A percentile compares a stretch with the other conserved stretches of the same genome.
These are phyloP conservation scores for Notoglanidium macrostoma DNA, from an alignment of 2,797 vertebrate species.

Conservation along the genomic window DNA sequence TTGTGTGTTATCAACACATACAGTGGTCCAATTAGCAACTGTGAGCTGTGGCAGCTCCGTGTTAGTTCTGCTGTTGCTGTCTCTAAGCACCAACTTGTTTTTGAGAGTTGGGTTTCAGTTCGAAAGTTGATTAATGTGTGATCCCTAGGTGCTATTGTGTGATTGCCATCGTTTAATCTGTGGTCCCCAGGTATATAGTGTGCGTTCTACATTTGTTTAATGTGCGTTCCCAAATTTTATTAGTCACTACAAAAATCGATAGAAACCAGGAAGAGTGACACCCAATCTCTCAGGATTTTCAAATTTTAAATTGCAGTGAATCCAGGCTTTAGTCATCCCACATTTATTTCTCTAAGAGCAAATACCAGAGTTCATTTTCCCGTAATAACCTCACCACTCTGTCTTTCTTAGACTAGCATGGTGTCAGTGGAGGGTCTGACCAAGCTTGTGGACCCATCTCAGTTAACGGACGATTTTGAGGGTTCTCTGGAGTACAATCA, in stretches of 20 bases:
- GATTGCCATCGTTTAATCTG: constrained; percentile 6
- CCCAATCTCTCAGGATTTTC: neutral
- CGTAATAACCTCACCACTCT: neutral
- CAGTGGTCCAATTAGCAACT: neutral
- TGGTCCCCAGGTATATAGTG: neutral
- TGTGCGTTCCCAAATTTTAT: neutral
- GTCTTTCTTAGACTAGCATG: constrained; percentile 87
- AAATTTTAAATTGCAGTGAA: neutral
- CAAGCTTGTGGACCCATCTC: constrained; percentile 96
- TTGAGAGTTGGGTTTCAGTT: neutral
- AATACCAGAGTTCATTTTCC: neutral
- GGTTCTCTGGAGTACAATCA: constrained; percentile 99
- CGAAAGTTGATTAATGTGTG: neutral
- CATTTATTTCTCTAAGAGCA: neutral
- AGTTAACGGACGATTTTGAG: constrained; percentile 96
- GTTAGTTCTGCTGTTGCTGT: neutral
- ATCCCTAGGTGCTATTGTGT: neutral
- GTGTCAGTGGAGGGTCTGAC: constrained; percentile 96
- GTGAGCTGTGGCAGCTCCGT: neutral
- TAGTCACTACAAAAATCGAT: neutral
- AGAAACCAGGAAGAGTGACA: neutral
- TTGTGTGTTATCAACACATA: neutral
- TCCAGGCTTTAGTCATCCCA: neutral
- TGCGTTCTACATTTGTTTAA: neutral
- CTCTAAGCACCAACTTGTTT: neutral